Conservation (phyloP, 2,113 vertebrate genomes). For the Riparia riparia region DNA sequence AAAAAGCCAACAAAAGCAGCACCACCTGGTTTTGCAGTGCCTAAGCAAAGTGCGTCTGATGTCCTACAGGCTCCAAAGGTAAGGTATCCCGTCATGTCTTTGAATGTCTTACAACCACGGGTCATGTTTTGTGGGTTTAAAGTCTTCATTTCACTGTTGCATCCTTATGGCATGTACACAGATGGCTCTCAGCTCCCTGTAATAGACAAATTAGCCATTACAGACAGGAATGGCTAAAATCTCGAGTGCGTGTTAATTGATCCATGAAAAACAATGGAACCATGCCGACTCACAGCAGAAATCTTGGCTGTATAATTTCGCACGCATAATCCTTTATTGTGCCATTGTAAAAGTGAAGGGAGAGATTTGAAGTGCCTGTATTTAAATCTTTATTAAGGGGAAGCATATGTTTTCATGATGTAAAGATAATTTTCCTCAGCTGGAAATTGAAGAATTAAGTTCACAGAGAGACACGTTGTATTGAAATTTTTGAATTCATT, state of each 20-base stretch:
- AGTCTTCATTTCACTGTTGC: neutral
- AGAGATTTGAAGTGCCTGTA: neutral
- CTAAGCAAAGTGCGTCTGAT: neutral
- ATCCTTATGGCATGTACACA: constrained; percentile 4
- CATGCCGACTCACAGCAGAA: neutral
- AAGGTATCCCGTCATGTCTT: neutral
- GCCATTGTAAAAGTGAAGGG: neutral
- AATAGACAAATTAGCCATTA: constrained; percentile 39
- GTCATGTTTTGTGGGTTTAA: neutral
- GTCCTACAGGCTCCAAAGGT: constrained; percentile 64
- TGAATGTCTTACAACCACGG: neutral
- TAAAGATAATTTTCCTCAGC: constrained; percentile 30
- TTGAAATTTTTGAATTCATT: neutral
- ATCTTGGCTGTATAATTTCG: neutral
- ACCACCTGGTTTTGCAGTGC: neutral
- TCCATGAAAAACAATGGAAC: constrained; percentile 25
- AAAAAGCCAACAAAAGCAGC: constrained; percentile 72
- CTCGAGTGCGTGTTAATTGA: constrained; percentile 17
- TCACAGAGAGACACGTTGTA: neutral
- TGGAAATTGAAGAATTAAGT: constrained; percentile 25
- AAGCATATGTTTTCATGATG: constrained; percentile 2
- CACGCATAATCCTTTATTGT: constrained; percentile 6
- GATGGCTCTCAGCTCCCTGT: constrained; percentile 11
- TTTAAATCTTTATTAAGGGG: constrained; percentile 27
- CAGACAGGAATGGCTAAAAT: constrained; percentile 7